Evolutionary conservation across 2,113 vertebrate genomes (phyloP).

Genomic region (Gallinago media): DNA sequence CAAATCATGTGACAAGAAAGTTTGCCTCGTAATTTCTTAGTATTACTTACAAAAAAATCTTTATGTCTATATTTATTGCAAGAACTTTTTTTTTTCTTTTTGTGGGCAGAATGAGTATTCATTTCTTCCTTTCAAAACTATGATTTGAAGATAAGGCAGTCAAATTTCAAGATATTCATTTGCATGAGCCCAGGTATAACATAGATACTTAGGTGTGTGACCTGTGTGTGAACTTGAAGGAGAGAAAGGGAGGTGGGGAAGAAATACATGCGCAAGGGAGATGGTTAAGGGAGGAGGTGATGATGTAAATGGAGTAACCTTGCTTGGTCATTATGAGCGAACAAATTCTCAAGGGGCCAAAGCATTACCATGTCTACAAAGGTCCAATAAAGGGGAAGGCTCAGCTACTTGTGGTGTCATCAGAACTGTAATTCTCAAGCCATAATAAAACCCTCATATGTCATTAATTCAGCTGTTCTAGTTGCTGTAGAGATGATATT

Average conservation of each 20-base stretch:
- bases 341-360: constrained; percentile 21
- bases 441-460: constrained; percentile 69
- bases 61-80: not conserved
- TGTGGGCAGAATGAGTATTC: not conserved
- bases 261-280: not conserved
- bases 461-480: constrained; percentile 77
- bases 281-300: not conserved
- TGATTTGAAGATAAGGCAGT: constrained; percentile 14
- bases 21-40: not conserved
- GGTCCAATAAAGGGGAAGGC: constrained; percentile 59
- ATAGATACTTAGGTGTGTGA: constrained; percentile 44
- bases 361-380: not conserved
- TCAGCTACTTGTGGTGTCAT: constrained; percentile 53
- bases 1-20: not conserved
- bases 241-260: not conserved
- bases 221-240: constrained; percentile 57
- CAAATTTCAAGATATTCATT: not conserved
- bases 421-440: constrained; percentile 69
- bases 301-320: constrained; percentile 52
- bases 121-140: not conserved
- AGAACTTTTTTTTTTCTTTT: not conserved
- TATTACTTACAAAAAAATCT: not conserved
- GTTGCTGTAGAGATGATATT: constrained; percentile 70
- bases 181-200: not conserved
- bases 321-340: not conserved